phyloP scores from a whole-genome alignment of 2,888 invertebrate species.

The Calameuta idolon region DNA sequence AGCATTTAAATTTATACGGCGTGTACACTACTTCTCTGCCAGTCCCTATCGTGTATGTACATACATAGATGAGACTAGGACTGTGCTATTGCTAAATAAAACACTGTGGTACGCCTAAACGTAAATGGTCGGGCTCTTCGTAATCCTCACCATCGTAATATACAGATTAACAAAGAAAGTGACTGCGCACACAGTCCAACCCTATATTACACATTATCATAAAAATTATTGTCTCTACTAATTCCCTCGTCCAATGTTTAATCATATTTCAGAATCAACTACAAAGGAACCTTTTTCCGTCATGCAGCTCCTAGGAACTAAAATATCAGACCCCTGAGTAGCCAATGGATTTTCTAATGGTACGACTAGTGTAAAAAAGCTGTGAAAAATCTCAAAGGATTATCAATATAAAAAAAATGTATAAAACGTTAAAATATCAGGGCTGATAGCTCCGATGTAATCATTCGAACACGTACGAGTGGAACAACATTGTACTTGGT shows the following conservation, averaged over 20 bases:
- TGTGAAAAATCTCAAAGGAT: not conserved
- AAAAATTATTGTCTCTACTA: not conserved
- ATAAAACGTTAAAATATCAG: not conserved
- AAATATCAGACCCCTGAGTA: not conserved
- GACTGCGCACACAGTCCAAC: not conserved
- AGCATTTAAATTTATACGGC: not conserved
- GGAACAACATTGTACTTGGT: not conserved
- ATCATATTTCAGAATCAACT: not conserved
- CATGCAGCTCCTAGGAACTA: not conserved
- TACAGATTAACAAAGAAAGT: not conserved
- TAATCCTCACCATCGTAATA: not conserved
- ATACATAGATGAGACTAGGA: not conserved
- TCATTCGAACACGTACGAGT: not conserved
- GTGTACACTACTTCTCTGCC: not conserved
- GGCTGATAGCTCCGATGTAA: not conserved
- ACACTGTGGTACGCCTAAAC: not conserved
- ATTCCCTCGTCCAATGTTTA: not conserved
- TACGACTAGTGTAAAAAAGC: too few species aligned
- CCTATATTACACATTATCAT: not conserved
- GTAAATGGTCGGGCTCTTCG: not conserved
- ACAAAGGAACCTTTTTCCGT: not conserved
- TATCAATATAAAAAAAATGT: not conserved
- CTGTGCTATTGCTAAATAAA: not conserved
- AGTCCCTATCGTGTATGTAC: not conserved
- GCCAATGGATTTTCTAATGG: too few species aligned